Percentiles rank a stretch among this genome's conserved stretches.
Evolutionary conservation across 35 echinoderm and acorn worm species (phyloP).

Genomic region (Lytechinus variegatus): DNA sequence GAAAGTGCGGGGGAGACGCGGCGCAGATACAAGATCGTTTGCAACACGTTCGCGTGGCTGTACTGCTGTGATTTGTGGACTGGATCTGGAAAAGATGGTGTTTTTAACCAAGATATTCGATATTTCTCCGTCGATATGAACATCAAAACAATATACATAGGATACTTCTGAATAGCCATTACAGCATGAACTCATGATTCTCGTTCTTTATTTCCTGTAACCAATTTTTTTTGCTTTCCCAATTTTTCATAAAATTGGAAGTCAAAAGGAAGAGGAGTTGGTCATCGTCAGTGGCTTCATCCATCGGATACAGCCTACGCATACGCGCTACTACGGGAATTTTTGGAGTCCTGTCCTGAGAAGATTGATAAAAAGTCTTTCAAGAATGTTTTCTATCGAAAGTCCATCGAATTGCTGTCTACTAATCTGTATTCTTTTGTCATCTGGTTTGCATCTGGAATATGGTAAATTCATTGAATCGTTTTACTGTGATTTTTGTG

Average conservation of each 20-base stretch:
- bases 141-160: neutral
- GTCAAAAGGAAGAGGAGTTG: too few relatives aligned
- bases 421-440: neutral
- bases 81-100: neutral
- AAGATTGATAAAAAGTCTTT: too few relatives aligned
- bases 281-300: too few relatives aligned
- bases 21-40: neutral
- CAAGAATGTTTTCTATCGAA: neutral
- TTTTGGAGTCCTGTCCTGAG: too few relatives aligned
- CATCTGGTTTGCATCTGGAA: neutral
- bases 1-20: neutral
- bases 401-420: neutral
- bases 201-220: neutral
- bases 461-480: neutral
- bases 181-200: neutral
- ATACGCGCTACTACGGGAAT: too few relatives aligned
- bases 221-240: neutral
- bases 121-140: neutral
- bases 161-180: neutral
- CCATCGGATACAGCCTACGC: too few relatives aligned
- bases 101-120: neutral
- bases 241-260: neutral
- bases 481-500: neutral
- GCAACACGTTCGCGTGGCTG: neutral
- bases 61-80: neutral